Base-by-base conservation (phyloP, 2,888 invertebrate species). In the Phortica magna region DNA sequence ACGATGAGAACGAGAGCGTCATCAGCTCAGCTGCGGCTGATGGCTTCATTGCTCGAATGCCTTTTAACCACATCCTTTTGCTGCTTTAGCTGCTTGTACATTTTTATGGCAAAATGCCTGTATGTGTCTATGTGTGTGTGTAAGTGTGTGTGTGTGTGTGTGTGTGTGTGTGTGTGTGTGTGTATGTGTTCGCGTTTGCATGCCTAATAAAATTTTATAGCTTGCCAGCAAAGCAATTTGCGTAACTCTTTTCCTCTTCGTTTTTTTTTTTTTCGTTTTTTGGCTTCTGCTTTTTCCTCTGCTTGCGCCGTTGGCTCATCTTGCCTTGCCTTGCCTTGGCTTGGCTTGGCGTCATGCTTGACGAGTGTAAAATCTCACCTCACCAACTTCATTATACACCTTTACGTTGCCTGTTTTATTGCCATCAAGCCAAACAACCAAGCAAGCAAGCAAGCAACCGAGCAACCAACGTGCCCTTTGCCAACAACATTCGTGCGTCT, bases 191-290 rank as follows among this genome's bases (percentile, higher is more conserved):
- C 53, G 42, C 74, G 41, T 48, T 75, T 77, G 82, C 79, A 78
- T 82, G 88, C 81, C 78, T 82, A 88, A 85, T 85, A 87, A 85
- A 87, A 85, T 88, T 87, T 87, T 85, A 85, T 80, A 82, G 79
- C 88, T 73, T 87, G 81, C 85, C 88, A 87, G 88, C 86, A 68
- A 86, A 85, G 88, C 88, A 88, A 85, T 88, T 85, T 88, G 84
- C 81, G 83, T 87, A 82, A 80, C 84, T 82, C 79, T 85, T 77
- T 14, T 64, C 19, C 12, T 39, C 10, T 22, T 61, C 6, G 4
- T 19, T 61, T 59, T n/a, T 10, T 19, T 59, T 59, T 59, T 9
- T 59, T 9, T n/a, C n/a, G 48, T 12, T 1, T 48, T 19, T n/a
- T 61, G 22, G 12, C 19, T 22, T 1, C 64, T 12, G 2, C 31